These are phyloP conservation scores for Helicoverpa armigera DNA, from an alignment of 1,140 invertebrate genomes.

Conservation along the genomic window DNA sequence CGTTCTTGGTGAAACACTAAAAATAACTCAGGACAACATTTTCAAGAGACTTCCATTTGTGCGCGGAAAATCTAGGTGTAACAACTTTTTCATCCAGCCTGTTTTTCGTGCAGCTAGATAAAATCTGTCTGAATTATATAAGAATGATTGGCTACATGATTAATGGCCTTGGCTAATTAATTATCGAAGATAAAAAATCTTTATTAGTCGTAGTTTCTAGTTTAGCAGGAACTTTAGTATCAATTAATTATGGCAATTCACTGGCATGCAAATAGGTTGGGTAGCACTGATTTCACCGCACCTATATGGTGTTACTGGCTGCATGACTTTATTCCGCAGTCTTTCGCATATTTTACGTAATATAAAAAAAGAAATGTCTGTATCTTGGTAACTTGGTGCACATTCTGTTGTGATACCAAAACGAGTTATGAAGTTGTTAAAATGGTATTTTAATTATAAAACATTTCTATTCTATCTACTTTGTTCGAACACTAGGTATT, in stretches of 20 bases:
- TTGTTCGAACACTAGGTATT: too few relatives aligned
- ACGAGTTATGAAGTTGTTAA: too few relatives aligned
- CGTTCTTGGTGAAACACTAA: conserved; percentile 19
- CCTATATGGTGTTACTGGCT: conserved; percentile 2
- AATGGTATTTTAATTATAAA: too few relatives aligned
- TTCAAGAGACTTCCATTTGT: background rate
- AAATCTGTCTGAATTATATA: conserved; percentile 1
- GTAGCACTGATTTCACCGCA: conserved; percentile 22
- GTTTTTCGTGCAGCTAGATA: conserved; percentile 6
- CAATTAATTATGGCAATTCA: conserved; percentile 24
- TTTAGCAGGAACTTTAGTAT: conserved; percentile 19
- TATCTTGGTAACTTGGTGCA: background rate
- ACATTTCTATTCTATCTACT: too few relatives aligned
- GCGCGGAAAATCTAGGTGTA: conserved; percentile 1
- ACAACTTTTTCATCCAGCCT: background rate
- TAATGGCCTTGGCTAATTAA: conserved; percentile 34
- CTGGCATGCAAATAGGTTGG: background rate
- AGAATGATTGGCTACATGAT: conserved; percentile 21
- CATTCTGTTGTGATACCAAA: too few relatives aligned
- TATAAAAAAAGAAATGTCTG: background rate
- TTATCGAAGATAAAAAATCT: background rate
- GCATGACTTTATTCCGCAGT: background rate
- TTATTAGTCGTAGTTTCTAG: background rate
- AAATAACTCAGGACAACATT: background rate
- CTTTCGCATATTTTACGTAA: background rate